Conservation (phyloP, 1,140 invertebrate genomes). For the Drosophila gunungcola region DNA sequence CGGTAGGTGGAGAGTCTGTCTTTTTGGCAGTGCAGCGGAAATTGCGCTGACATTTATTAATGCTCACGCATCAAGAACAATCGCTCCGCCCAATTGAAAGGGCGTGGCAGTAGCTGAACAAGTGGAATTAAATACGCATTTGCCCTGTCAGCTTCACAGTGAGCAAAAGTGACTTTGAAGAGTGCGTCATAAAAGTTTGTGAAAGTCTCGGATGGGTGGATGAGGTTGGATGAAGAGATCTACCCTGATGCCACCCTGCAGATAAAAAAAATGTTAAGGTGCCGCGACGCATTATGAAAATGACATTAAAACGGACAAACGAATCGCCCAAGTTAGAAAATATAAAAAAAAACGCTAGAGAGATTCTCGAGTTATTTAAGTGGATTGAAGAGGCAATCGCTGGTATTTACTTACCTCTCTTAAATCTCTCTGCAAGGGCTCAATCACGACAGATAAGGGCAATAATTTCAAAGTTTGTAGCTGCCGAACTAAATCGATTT, state of each 20-base stretch:
- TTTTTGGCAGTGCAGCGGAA: conserved; percentile 50
- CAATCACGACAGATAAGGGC: conserved; percentile 37
- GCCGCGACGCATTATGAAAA: conserved; percentile 75
- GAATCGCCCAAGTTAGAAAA: conserved; percentile 19
- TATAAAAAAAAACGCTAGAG: background rate
- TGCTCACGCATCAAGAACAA: conserved; percentile 68
- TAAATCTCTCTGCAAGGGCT: conserved; percentile 16
- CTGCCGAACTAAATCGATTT: conserved; percentile 13
- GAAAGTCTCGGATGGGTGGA: conserved; percentile 10
- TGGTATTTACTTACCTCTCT: conserved; percentile 27
- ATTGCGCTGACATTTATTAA: conserved; percentile 74
- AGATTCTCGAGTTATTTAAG: conserved; percentile 63
- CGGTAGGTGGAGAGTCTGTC: conserved; percentile 1
- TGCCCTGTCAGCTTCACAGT: conserved; percentile 63
- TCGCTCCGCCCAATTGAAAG: conserved; percentile 25
- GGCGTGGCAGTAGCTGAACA: conserved; percentile 56
- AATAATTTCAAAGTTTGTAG: conserved; percentile 31
- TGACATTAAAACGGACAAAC: conserved; percentile 72
- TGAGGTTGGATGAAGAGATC: conserved; percentile 20
- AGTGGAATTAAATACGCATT: conserved; percentile 80
- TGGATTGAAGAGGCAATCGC: conserved; percentile 59
- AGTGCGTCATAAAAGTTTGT: conserved; percentile 63
- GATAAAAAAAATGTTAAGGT: conserved; percentile 79
- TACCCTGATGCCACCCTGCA: conserved; percentile 8
- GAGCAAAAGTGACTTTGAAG: conserved; percentile 28